A percentile compares a stretch with the other conserved stretches of the same genome.
These are phyloP conservation scores for Gobio gobio DNA, from an alignment of 2,113 vertebrate genomes.

Conservation along the genomic window DNA sequence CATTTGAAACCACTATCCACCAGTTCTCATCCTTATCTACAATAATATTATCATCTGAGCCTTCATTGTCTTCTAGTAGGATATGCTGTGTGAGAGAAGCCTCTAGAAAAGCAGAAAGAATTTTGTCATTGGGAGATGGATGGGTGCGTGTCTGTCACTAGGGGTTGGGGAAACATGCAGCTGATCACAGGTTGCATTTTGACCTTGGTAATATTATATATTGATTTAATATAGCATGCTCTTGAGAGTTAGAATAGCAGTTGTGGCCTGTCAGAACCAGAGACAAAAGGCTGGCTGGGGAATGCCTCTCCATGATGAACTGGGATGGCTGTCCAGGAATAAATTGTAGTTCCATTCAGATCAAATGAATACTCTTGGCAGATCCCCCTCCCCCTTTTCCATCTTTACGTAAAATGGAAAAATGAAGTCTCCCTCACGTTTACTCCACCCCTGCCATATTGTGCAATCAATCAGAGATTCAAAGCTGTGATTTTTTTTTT, in stretches of 20 bases:
- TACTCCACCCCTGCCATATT: constrained; percentile 42
- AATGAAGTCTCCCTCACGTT: constrained; percentile 61
- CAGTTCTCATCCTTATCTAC: background rate
- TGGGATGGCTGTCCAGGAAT: constrained; percentile 72
- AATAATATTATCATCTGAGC: constrained; percentile 29
- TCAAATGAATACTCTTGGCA: constrained; percentile 82
- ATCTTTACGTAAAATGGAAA: constrained; percentile 83
- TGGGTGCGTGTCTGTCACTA: constrained; percentile 51
- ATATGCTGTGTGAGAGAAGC: constrained; percentile 6
- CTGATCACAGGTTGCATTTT: constrained; percentile 62
- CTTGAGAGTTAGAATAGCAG: constrained; percentile 68
- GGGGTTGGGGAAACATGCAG: constrained; percentile 54
- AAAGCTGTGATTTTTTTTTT: constrained; percentile 20
- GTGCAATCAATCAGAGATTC: constrained; percentile 71
- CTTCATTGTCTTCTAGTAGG: constrained; percentile 3
- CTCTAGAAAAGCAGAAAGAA: constrained; percentile 28
- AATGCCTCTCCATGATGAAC: constrained; percentile 63
- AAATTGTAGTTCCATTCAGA: constrained; percentile 78
- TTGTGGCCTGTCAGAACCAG: constrained; percentile 63
- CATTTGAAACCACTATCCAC: constrained; percentile 29
- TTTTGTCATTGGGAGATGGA: constrained; percentile 60
- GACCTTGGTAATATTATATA: constrained; percentile 77
- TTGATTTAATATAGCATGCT: constrained; percentile 70
- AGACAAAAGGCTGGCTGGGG: constrained; percentile 72
- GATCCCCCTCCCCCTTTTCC: constrained; percentile 74